Evolutionary conservation across 2,888 invertebrate genomes (phyloP).

Genomic region (Muscina levida): DNA sequence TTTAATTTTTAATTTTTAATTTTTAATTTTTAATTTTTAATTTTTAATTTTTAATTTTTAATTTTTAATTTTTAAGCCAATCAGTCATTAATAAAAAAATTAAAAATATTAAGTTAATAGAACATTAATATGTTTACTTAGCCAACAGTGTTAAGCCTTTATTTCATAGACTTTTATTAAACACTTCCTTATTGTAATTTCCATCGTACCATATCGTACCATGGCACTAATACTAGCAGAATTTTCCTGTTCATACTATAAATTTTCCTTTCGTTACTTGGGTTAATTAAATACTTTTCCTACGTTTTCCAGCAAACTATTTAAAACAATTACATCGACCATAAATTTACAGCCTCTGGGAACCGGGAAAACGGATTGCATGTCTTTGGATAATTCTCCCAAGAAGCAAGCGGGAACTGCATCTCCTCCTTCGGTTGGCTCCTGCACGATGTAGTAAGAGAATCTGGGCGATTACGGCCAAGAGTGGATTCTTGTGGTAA

Average conservation of each 20-base stretch:
- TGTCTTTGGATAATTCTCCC: conserved; percentile 55
- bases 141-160: too few species aligned
- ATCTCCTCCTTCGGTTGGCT: not conserved
- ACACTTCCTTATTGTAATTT: conserved; percentile 25
- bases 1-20: not conserved
- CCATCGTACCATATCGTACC: too few species aligned
- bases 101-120: too few species aligned
- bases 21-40: not conserved
- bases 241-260: not conserved
- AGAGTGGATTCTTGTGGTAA: not conserved
- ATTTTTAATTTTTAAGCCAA: too few species aligned
- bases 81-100: too few species aligned
- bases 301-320: conserved; percentile 36
- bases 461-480: not conserved
- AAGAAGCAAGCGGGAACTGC: not conserved
- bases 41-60: too few species aligned
- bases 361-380: conserved; percentile 51
- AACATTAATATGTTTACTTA: too few species aligned
- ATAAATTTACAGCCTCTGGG: conserved; percentile 60
- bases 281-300: conserved; percentile 52
- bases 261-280: conserved; percentile 47
- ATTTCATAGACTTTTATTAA: too few species aligned
- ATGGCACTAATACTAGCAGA: too few species aligned
- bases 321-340: conserved; percentile 59
- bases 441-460: not conserved